Conservation (phyloP, 2,888 invertebrate species). For the Himalopsyche anomala region DNA sequence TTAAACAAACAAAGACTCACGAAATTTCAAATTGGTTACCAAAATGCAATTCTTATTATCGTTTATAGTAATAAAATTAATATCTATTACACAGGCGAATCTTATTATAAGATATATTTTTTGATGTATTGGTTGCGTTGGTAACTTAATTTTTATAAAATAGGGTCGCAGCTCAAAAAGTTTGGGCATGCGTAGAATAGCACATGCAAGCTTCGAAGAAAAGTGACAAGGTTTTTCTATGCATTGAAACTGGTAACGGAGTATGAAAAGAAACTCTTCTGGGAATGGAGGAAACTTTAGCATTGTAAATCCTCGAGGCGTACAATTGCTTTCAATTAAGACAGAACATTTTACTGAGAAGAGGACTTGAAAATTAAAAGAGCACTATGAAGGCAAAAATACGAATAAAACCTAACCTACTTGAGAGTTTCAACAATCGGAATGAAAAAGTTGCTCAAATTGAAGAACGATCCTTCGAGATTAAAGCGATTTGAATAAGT, state of each 20-base stretch:
- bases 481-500: slow-evolving; percentile 26
- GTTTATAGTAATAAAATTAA: too few relatives aligned
- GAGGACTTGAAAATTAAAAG: slow-evolving; percentile 61
- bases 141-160: too few relatives aligned
- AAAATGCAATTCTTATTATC: too few relatives aligned
- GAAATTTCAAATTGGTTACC: too few relatives aligned
- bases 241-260: background rate
- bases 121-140: too few relatives aligned
- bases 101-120: too few relatives aligned
- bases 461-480: slow-evolving; percentile 35
- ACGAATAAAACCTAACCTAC: slow-evolving; percentile 48
- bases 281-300: background rate
- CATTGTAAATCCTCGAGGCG: slow-evolving; percentile 55
- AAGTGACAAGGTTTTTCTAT: background rate
- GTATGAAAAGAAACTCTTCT: slow-evolving; percentile 17
- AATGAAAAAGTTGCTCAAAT: slow-evolving; percentile 46
- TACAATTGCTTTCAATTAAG: slow-evolving; percentile 65
- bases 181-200: too few relatives aligned
- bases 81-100: too few relatives aligned
- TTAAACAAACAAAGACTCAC: too few relatives aligned
- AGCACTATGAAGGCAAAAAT: slow-evolving; percentile 52
- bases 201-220: background rate
- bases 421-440: slow-evolving; percentile 39
- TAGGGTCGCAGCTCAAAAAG: too few relatives aligned
- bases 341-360: slow-evolving; percentile 53